Evolutionary conservation across 2,888 invertebrate species (phyloP).

Genomic region (Archips crataeganus): DNA sequence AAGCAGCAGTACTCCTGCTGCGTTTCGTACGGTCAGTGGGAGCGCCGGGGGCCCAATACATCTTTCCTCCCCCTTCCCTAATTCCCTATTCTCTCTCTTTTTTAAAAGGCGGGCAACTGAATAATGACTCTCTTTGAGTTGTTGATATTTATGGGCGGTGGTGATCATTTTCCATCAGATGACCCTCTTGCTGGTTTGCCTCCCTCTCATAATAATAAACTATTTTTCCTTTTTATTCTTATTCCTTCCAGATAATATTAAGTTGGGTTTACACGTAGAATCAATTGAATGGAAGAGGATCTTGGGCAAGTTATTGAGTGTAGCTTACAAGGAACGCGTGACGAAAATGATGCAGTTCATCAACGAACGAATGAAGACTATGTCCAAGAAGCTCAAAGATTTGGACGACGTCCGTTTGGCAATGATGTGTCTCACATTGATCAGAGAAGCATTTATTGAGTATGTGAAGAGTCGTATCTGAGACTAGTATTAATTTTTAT

Average conservation of each 20-base stretch:
- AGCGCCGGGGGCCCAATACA: too few relatives aligned
- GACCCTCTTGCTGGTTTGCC: too few relatives aligned
- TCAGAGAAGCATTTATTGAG: conserved; percentile 92
- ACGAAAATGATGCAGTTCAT: conserved; percentile 91
- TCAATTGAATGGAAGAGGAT: conserved; percentile 92
- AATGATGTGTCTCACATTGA: conserved; percentile 91
- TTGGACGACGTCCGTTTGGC: conserved; percentile 92
- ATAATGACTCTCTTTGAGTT: too few relatives aligned
- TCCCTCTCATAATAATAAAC: too few relatives aligned
- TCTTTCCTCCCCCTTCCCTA: too few relatives aligned
- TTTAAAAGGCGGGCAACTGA: too few relatives aligned
- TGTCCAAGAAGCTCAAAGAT: conserved; percentile 90
- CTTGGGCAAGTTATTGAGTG: conserved; percentile 89
- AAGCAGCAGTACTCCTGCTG: too few relatives aligned
- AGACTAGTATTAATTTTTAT: not conserved
- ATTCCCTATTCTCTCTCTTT: too few relatives aligned
- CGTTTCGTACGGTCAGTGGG: too few relatives aligned
- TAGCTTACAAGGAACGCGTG: conserved; percentile 89
- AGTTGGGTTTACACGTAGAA: conserved; percentile 89
- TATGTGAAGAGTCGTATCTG: conserved; percentile 48
- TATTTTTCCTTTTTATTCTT: too few relatives aligned
- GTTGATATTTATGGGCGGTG: too few relatives aligned
- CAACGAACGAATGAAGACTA: conserved; percentile 89
- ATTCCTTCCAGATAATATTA: conserved; percentile 84
- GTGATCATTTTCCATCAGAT: too few relatives aligned